phyloP scores from a whole-genome alignment of 2,888 invertebrate species.

The Agriopis marginaria region DNA sequence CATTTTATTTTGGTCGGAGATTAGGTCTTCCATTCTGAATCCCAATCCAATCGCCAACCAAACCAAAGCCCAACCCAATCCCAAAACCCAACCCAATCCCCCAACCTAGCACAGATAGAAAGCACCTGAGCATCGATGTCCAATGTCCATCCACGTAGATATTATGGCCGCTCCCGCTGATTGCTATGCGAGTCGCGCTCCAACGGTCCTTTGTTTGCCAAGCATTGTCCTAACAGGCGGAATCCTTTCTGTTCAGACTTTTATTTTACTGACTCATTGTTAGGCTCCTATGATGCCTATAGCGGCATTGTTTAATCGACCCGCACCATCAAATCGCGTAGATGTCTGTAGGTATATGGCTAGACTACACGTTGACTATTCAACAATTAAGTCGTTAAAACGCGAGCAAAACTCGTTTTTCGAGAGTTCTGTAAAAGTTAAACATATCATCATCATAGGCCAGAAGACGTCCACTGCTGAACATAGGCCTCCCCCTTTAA shows the following conservation, averaged over 20 bases:
- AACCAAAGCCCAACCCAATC: no score
- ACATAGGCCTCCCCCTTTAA: no score
- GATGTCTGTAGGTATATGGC: not conserved
- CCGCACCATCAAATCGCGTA: conserved; percentile 11
- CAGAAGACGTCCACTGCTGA: no score
- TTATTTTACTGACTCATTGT: conserved; percentile 70
- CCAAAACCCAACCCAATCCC: no score
- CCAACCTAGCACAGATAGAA: conserved; percentile 16
- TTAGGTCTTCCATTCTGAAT: not conserved
- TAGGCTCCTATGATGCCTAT: conserved; percentile 38
- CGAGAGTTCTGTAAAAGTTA: no score
- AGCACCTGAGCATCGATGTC: conserved; percentile 21
- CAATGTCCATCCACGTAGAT: conserved; percentile 23
- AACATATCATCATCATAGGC: no score
- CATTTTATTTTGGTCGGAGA: no score
- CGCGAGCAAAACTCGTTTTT: no score
- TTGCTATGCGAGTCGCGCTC: conserved; percentile 76
- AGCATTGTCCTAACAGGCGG: conserved; percentile 67
- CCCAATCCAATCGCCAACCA: no score
- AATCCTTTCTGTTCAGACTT: conserved; percentile 63
- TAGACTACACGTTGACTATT: not conserved
- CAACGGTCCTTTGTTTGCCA: conserved; percentile 74
- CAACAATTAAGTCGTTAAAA: no score
- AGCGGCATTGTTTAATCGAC: conserved; percentile 16
- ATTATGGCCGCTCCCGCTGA: conserved; percentile 57